Evolutionary conservation across 2,888 invertebrate genomes (phyloP).

Genomic region (Lamproptera curius): DNA sequence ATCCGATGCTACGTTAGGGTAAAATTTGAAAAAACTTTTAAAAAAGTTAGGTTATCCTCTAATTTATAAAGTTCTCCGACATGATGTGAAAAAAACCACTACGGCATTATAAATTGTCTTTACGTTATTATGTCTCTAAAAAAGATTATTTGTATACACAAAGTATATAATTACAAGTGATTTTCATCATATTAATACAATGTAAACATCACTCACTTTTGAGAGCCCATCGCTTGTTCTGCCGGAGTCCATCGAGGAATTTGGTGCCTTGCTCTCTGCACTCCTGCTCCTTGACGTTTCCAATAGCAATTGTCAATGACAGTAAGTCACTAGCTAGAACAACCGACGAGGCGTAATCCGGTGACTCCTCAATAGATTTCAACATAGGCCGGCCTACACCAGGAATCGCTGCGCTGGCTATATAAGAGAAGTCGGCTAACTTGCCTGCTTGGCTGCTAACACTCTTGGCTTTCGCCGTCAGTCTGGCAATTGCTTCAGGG

Average conservation of each 20-base stretch:
- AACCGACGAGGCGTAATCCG: constrained; percentile 69
- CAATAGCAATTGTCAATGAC: constrained; percentile 66
- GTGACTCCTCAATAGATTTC: constrained; percentile 58
- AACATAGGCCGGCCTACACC: constrained; percentile 33
- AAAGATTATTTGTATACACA: too few relatives aligned
- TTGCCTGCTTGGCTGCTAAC: constrained; percentile 11
- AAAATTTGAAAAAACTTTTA: too few relatives aligned
- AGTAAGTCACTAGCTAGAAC: constrained; percentile 70
- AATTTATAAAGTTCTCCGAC: too few relatives aligned
- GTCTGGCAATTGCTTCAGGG: constrained; percentile 45
- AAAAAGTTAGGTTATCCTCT: too few relatives aligned
- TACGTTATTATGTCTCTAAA: background rate
- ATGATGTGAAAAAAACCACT: too few relatives aligned
- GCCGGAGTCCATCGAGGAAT: constrained; percentile 66
- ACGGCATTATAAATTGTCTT: background rate
- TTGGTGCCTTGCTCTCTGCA: constrained; percentile 72
- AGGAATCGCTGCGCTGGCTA: constrained; percentile 33
- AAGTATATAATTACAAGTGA: too few relatives aligned
- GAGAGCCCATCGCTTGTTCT: constrained; percentile 76
- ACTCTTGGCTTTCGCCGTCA: constrained; percentile 41
- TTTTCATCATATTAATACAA: too few relatives aligned
- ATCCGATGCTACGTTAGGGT: too few relatives aligned
- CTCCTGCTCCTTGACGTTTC: constrained; percentile 58
- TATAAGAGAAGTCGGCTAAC: constrained; percentile 30
- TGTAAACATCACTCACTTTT: constrained; percentile 79